A percentile compares a stretch with the other conserved stretches of the same genome.
Conservation (phyloP, 2,113 vertebrate genomes). For the Otus sunia region DNA sequence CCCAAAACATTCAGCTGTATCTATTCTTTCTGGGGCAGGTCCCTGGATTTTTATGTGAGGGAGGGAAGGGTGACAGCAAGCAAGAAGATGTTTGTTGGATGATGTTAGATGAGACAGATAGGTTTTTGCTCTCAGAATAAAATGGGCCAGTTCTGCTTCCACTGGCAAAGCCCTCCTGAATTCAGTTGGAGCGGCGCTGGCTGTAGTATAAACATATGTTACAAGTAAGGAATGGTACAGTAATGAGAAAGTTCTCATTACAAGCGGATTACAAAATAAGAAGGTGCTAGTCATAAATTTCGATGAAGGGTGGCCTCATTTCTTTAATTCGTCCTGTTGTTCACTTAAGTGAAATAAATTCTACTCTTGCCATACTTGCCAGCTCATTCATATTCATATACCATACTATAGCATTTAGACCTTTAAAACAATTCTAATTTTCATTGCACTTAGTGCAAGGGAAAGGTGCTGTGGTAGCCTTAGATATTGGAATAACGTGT, state of each 20-base stretch:
- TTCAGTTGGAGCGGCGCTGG: background rate
- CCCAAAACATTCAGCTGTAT: background rate
- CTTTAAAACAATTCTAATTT: constrained; percentile 19
- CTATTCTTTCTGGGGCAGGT: background rate
- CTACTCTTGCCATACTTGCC: constrained; percentile 14
- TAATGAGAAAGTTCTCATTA: constrained; percentile 38
- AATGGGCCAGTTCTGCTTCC: background rate
- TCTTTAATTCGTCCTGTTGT: constrained; percentile 59
- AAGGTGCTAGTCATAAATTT: constrained; percentile 54
- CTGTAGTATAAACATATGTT: background rate
- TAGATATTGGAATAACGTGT: background rate
- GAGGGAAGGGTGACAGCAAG: background rate
- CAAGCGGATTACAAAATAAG: constrained; percentile 58
- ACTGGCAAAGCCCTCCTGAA: background rate
- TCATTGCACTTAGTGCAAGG: background rate
- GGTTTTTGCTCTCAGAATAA: background rate
- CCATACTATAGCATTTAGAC: constrained; percentile 17
- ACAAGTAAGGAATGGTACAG: background rate
- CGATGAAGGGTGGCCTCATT: constrained; percentile 50
- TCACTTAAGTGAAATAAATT: constrained; percentile 63
- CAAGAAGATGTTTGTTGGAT: background rate
- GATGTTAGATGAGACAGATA: background rate
- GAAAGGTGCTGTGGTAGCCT: background rate
- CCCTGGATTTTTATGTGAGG: background rate
- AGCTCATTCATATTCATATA: constrained; percentile 45